phyloP scores from a whole-genome alignment of 1,140 invertebrate species.

The Calephelis nemesis region DNA sequence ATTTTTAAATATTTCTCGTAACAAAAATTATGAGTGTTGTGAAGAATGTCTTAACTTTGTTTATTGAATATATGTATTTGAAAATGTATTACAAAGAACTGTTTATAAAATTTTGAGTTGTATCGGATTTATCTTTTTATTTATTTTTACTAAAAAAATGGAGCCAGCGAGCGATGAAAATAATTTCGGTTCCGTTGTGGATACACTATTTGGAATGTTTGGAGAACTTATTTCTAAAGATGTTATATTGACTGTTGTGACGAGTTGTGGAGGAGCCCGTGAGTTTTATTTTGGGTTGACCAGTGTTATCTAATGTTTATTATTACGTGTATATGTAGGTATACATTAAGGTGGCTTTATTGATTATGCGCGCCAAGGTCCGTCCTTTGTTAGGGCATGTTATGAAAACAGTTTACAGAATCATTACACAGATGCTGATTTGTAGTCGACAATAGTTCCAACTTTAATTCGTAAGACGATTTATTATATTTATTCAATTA shows the following conservation, averaged over 20 bases:
- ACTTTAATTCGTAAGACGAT: no score
- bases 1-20: not conserved
- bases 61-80: not conserved
- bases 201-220: conserved; percentile 53
- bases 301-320: no score
- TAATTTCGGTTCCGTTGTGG: conserved; percentile 41
- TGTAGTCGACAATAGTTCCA: no score
- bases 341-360: conserved; percentile 8
- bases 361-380: conserved; percentile 14
- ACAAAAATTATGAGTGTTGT: not conserved
- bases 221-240: conserved; percentile 50
- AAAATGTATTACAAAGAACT: conserved; percentile 7
- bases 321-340: no score
- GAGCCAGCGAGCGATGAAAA: conserved; percentile 25
- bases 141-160: conserved; percentile 25
- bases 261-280: conserved; percentile 58
- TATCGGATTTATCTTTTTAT: not conserved
- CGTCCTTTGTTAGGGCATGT: conserved; percentile 7
- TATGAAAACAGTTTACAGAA: no score
- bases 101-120: conserved; percentile 1
- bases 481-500: no score
- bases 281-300: conserved; percentile 38
- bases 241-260: conserved; percentile 47
- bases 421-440: no score
- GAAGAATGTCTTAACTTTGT: not conserved